Evolutionary conservation across 2,888 invertebrate species (phyloP).

Genomic region (Drosophila recens): DNA sequence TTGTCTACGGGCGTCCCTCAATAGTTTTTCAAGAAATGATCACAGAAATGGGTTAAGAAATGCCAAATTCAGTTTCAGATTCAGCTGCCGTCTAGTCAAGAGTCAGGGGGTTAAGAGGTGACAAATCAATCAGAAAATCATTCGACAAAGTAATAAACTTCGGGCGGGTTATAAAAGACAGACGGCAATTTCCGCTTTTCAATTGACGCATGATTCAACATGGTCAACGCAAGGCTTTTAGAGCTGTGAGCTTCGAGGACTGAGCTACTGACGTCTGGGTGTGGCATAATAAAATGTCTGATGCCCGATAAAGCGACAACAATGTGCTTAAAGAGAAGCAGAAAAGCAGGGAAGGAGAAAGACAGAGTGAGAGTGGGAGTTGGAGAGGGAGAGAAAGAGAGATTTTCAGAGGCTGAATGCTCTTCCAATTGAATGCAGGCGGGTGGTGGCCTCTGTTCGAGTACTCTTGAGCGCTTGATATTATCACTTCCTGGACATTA

Average conservation of each 20-base stretch:
- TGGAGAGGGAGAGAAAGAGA: not conserved
- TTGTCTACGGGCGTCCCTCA: slow-evolving; percentile 6
- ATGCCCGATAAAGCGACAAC: slow-evolving; percentile 67
- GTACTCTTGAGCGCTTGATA: slow-evolving; percentile 65
- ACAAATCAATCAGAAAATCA: slow-evolving; percentile 75
- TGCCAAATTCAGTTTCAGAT: not conserved
- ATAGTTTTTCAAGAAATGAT: not conserved
- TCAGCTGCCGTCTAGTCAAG: no score
- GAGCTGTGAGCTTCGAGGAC: slow-evolving; percentile 6
- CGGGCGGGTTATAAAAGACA: slow-evolving; percentile 62
- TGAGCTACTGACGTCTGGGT: slow-evolving; percentile 17
- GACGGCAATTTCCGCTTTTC: slow-evolving; percentile 73
- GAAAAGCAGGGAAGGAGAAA: no score
- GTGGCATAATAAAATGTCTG: slow-evolving; percentile 70
- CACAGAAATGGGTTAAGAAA: not conserved
- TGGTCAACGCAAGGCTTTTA: slow-evolving; percentile 12
- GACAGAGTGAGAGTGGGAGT: no score
- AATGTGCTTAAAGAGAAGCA: slow-evolving; percentile 54
- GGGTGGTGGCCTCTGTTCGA: slow-evolving; percentile 48
- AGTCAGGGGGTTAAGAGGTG: slow-evolving; percentile 43
- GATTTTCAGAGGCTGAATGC: slow-evolving; percentile 26
- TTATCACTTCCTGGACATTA: slow-evolving; percentile 80
- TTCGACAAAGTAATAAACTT: slow-evolving; percentile 70
- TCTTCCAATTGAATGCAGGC: slow-evolving; percentile 75
- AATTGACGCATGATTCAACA: slow-evolving; percentile 54